Percentiles rank a stretch among this genome's conserved stretches.
These are phyloP conservation scores for Sphenopsis melanotis DNA, from an alignment of 2,797 vertebrate genomes.

Conservation along the genomic window DNA sequence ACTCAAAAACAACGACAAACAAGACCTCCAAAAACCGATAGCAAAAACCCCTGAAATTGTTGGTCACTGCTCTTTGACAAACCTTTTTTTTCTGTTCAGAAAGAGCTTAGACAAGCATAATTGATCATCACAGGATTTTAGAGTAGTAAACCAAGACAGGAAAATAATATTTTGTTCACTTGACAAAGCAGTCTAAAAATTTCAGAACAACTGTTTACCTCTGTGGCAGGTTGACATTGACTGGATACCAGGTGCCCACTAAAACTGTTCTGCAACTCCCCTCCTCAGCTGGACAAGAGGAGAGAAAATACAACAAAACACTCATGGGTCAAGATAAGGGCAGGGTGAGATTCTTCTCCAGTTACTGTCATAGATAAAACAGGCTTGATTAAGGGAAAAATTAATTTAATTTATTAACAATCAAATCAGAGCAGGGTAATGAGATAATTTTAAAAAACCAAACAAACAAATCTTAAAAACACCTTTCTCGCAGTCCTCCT, in stretches of 20 bases:
- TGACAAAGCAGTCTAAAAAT: neutral
- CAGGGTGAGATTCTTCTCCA: neutral
- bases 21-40: accelerated
- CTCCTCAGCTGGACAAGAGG: neutral
- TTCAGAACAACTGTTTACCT: neutral
- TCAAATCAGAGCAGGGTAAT: neutral
- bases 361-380: neutral
- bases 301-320: neutral
- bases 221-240: neutral
- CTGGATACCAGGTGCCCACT: neutral
- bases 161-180: neutral
- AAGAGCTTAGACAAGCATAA: neutral
- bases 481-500: neutral
- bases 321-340: neutral
- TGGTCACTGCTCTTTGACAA: neutral
- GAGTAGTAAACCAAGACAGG: neutral
- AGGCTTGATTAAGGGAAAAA: neutral
- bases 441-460: neutral
- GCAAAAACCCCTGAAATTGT: neutral
- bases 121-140: neutral
- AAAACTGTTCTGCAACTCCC: neutral
- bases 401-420: neutral
- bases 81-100: neutral
- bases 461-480: neutral
- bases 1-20: neutral